Conservation (phyloP, 2,888 invertebrate species). For the Ornithoptera priamus region DNA sequence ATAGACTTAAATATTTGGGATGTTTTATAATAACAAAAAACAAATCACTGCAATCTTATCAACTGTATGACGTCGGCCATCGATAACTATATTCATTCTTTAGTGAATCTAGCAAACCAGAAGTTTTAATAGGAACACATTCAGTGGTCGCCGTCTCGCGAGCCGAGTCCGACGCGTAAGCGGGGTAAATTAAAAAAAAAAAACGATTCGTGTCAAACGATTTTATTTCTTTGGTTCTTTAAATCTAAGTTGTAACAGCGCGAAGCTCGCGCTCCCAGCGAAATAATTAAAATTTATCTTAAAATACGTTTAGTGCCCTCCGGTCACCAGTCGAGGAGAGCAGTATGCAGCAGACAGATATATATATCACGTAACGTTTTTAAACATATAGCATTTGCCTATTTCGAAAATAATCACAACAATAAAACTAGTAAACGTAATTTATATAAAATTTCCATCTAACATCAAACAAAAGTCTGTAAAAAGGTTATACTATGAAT, state of each 20-base stretch:
- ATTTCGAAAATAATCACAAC: conserved; percentile 15
- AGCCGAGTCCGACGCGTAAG: too few species aligned
- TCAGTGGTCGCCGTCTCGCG: too few species aligned
- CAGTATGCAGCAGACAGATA: conserved; percentile 9
- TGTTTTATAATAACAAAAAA: too few species aligned
- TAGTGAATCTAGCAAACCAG: too few species aligned
- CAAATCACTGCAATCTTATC: too few species aligned
- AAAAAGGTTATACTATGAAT: conserved; percentile 20
- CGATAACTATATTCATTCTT: too few species aligned
- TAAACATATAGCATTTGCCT: conserved; percentile 20
- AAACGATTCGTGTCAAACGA: conserved; percentile 48
- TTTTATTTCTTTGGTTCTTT: conserved; percentile 66
- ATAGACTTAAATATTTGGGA: too few species aligned
- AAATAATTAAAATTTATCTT: conserved; percentile 28
- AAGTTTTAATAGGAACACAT: too few species aligned
- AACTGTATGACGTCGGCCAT: too few species aligned
- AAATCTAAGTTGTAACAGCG: conserved; percentile 39
- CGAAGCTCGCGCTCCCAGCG: conserved; percentile 16
- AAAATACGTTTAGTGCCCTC: conserved; percentile 21
- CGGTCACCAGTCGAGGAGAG: conserved; percentile 22
- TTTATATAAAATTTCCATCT: conserved; percentile 17
- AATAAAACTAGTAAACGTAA: conserved; percentile 20
- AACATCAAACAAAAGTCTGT: conserved; percentile 18
- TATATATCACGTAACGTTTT: conserved; percentile 26
- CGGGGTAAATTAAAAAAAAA: too few species aligned